phyloP scores from a whole-genome alignment of 2,888 invertebrate species.

The Linyphia triangularis region DNA sequence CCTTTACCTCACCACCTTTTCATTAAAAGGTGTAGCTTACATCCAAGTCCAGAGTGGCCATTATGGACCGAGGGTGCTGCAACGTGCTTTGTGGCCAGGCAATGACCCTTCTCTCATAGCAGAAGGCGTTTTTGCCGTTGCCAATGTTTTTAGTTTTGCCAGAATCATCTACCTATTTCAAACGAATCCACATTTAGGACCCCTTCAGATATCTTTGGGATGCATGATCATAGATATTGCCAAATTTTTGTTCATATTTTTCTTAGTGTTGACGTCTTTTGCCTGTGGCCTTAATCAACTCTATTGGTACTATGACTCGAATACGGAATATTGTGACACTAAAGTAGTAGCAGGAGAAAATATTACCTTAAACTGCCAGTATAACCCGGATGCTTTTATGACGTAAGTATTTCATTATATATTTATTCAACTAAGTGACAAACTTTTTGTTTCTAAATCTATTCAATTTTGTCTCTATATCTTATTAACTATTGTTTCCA shows the following conservation, averaged over 20 bases:
- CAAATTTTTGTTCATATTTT: constrained; percentile 82
- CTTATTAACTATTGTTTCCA: background rate
- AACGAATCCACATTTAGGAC: constrained; percentile 82
- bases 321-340: constrained; percentile 80
- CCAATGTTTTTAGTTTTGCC: constrained; percentile 83
- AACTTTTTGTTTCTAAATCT: background rate
- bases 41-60: constrained; percentile 78
- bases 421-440: too few relatives aligned
- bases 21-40: constrained; percentile 81
- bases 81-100: constrained; percentile 81
- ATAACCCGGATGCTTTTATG: constrained; percentile 79
- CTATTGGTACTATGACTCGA: constrained; percentile 82
- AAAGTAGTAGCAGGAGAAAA: constrained; percentile 74
- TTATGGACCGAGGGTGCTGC: constrained; percentile 79
- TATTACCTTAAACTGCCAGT: constrained; percentile 77
- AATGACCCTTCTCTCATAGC: constrained; percentile 82
- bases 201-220: constrained; percentile 82
- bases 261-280: constrained; percentile 81
- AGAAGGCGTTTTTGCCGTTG: constrained; percentile 82
- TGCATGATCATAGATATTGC: constrained; percentile 83
- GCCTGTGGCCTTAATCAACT: constrained; percentile 87
- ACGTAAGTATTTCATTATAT: constrained; percentile 78
- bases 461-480: background rate
- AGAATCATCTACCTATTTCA: constrained; percentile 83
- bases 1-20: constrained; percentile 82